These are phyloP conservation scores for Dioctria linearis DNA, from an alignment of 2,888 invertebrate genomes.

Conservation along the genomic window DNA sequence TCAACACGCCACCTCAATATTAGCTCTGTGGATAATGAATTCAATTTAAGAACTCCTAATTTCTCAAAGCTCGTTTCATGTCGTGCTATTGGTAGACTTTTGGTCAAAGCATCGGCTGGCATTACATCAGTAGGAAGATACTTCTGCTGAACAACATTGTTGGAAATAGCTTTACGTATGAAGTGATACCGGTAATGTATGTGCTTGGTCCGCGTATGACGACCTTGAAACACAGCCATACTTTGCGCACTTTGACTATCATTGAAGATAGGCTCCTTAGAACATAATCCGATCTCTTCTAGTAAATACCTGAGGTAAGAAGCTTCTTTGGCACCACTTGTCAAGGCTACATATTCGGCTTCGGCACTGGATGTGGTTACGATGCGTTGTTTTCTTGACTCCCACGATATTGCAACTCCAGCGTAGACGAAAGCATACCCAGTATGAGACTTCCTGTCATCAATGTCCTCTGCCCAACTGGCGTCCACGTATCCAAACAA, in stretches of 20 bases:
- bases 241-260: slow-evolving; percentile 1
- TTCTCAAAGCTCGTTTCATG: background rate
- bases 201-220: background rate
- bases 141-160: background rate
- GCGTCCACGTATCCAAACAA: background rate
- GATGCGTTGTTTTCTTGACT: background rate
- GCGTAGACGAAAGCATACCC: background rate
- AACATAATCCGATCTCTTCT: background rate
- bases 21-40: background rate
- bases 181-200: slow-evolving; percentile 1
- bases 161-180: background rate
- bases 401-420: background rate
- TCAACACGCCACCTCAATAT: background rate
- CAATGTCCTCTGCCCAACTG: background rate
- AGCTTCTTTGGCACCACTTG: background rate
- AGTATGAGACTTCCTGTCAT: background rate
- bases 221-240: background rate
- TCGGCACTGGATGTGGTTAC: background rate
- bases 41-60: background rate
- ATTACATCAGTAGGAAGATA: slow-evolving; percentile 1
- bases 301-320: background rate
- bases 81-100: background rate
- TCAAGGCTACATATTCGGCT: background rate
- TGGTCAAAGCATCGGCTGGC: background rate
- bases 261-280: background rate